Conservation (phyloP, 2,113 vertebrate genomes). For the Pteronura brasiliensis region DNA sequence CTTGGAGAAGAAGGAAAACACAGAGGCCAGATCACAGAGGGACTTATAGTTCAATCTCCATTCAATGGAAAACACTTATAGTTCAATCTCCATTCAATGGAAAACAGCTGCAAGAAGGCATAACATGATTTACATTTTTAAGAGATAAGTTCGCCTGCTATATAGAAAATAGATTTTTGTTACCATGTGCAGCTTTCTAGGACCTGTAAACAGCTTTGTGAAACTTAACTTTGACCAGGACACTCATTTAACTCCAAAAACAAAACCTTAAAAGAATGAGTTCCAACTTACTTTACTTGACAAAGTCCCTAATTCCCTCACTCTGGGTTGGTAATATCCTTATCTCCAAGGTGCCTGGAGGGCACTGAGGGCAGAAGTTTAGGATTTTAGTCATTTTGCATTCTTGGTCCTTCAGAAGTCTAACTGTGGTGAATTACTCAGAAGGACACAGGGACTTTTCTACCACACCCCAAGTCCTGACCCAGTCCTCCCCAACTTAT, state of each 20-base stretch:
- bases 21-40: neutral
- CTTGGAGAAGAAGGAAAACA: neutral
- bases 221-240: neutral
- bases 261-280: neutral
- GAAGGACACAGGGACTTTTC: too few species aligned
- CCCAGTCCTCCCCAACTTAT: neutral
- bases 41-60: neutral
- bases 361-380: neutral
- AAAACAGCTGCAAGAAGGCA: neutral
- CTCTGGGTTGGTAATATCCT: neutral
- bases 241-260: neutral
- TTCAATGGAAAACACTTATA: neutral
- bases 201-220: neutral
- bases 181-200: neutral
- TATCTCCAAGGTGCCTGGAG: neutral
- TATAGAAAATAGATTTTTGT: neutral
- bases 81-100: neutral
- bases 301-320: neutral
- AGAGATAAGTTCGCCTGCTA: neutral
- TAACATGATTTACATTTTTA: neutral
- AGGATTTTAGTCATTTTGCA: neutral
- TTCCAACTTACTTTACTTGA: neutral
- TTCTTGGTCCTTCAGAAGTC: neutral
- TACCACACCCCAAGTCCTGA: neutral
- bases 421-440: neutral